Conservation (phyloP, 2,797 vertebrate genomes). For the Squalus acanthias region DNA sequence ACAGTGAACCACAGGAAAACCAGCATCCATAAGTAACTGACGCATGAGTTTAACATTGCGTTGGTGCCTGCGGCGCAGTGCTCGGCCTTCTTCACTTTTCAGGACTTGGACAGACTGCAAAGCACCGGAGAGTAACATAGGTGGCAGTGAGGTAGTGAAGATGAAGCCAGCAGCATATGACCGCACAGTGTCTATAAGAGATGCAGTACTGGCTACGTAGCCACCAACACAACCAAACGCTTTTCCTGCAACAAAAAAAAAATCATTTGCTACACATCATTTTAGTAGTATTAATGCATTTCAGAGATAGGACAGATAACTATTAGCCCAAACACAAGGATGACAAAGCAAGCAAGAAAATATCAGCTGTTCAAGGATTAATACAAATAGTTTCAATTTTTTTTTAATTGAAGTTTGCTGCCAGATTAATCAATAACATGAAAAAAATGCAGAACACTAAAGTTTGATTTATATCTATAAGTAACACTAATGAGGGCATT, state of each 20-base stretch:
- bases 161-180: slow-evolving; percentile 72
- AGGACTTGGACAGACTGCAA: slow-evolving; percentile 76
- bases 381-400: not conserved
- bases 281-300: not conserved
- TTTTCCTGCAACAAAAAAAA: slow-evolving; percentile 56
- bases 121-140: slow-evolving; percentile 87
- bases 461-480: not conserved
- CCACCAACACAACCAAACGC: slow-evolving; percentile 73
- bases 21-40: slow-evolving; percentile 93
- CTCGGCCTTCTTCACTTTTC: slow-evolving; percentile 75
- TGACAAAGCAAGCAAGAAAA: not conserved
- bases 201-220: slow-evolving; percentile 66
- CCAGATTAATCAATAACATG: too few relatives aligned
- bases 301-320: not conserved
- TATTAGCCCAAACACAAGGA: not conserved
- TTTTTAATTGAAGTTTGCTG: too few relatives aligned
- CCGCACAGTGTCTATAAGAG: slow-evolving; percentile 65
- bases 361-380: not conserved
- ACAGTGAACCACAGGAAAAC: slow-evolving; percentile 87
- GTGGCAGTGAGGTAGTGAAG: slow-evolving; percentile 79
- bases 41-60: slow-evolving; percentile 89
- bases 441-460: too few relatives aligned
- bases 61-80: slow-evolving; percentile 82
- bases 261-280: not conserved
- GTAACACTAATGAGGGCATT: not conserved